Evolutionary conservation across 2,113 vertebrate species (phyloP).

Genomic region (Elaphurus davidianus): DNA sequence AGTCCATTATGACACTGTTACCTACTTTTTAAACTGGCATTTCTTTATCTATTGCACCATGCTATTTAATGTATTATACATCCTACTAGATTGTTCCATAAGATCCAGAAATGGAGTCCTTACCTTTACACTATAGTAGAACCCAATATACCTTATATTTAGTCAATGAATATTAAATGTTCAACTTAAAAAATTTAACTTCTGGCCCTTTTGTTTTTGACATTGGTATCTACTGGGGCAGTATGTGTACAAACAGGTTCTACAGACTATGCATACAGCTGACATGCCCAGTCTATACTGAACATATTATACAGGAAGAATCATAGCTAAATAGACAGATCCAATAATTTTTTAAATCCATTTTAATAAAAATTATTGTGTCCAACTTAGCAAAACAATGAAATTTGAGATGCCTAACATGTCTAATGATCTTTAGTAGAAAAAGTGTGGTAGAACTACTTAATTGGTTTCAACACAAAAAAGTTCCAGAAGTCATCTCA

Average conservation of each 20-base stretch:
- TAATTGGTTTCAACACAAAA: not conserved
- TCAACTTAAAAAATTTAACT: not conserved
- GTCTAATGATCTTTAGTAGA: not conserved
- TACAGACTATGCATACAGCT: not conserved
- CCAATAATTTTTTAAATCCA: not conserved
- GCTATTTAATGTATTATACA: not conserved
- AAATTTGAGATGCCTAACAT: not conserved
- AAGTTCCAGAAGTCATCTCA: not conserved
- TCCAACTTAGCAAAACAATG: not conserved
- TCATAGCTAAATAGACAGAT: not conserved
- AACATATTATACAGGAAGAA: not conserved
- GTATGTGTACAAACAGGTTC: not conserved
- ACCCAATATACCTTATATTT: not conserved
- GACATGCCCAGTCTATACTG: not conserved
- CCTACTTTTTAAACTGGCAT: not conserved
- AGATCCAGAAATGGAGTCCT: not conserved
- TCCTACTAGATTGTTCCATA: not conserved
- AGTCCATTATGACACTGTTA: not conserved
- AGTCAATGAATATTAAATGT: not conserved
- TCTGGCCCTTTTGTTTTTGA: not conserved
- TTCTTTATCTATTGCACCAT: not conserved
- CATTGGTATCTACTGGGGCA: not conserved
- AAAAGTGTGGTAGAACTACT: not conserved
- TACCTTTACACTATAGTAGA: not conserved
- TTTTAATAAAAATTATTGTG: not conserved